phyloP scores from a whole-genome alignment of 2,888 invertebrate genomes.

The Ophion obscuratus region DNA sequence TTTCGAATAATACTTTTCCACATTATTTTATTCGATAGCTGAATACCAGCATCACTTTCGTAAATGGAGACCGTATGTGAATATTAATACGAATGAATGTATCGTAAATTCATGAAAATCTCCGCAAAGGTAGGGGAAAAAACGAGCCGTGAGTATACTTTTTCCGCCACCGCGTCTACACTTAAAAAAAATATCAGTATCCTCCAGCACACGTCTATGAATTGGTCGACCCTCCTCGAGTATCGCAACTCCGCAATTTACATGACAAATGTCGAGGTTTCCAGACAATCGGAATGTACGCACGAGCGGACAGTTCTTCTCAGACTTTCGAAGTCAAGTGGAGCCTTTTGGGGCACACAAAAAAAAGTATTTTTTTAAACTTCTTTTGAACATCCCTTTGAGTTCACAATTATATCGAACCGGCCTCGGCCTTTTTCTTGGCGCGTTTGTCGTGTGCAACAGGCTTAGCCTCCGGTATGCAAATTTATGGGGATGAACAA shows the following conservation, averaged over 20 bases:
- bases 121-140: too few species aligned
- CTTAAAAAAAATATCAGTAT: too few species aligned
- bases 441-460: background rate
- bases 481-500: slow-evolving; percentile 38
- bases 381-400: background rate
- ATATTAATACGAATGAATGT: background rate
- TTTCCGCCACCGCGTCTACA: too few species aligned
- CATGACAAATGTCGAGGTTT: slow-evolving; percentile 61
- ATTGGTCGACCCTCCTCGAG: background rate
- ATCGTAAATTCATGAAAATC: too few species aligned
- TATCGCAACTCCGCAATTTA: slow-evolving; percentile 77
- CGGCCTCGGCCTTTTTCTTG: background rate
- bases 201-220: too few species aligned
- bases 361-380: background rate
- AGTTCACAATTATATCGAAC: background rate
- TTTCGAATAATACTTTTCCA: background rate
- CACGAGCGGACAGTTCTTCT: slow-evolving; percentile 24
- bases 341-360: background rate
- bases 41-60: background rate
- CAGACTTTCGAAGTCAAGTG: background rate
- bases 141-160: too few species aligned
- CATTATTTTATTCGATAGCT: background rate
- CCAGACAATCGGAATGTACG: background rate
- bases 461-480: slow-evolving; percentile 32
- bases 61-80: too few species aligned